These are phyloP conservation scores for Calidris pygmaea DNA, from an alignment of 2,113 vertebrate species.

Conservation along the genomic window DNA sequence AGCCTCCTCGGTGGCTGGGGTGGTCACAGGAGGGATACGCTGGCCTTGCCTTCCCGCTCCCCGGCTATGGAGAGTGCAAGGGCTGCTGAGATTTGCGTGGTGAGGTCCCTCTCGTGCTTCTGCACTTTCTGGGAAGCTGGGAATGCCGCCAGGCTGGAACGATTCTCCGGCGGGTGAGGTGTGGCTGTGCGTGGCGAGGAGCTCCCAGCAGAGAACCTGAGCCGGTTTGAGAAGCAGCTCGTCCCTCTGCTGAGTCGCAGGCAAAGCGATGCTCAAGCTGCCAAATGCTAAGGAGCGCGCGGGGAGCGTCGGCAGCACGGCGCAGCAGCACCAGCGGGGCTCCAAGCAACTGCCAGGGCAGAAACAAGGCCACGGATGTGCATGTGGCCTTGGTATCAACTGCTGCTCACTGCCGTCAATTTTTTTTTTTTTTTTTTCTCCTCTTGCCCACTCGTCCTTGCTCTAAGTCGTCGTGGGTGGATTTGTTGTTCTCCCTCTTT, in stretches of 20 bases:
- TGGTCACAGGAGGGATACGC: background rate
- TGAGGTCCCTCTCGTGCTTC: background rate
- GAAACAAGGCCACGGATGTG: background rate
- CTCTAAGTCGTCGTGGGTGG: background rate
- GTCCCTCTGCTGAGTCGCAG: background rate
- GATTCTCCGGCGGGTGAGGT: rapidly evolving
- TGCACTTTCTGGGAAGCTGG: background rate
- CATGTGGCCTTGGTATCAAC: background rate
- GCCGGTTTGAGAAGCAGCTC: background rate
- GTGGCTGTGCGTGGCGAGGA: rapidly evolving
- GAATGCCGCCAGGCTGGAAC: background rate
- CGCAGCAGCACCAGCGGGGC: background rate
- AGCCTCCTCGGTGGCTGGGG: background rate
- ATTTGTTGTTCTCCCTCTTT: background rate
- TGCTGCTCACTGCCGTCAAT: rapidly evolving
- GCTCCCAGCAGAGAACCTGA: background rate
- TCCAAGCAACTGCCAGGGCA: background rate
- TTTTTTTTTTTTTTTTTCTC: background rate
- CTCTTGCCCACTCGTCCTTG: background rate
- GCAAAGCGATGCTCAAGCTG: background rate
- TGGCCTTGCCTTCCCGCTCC: rapidly evolving
- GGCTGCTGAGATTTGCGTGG: background rate
- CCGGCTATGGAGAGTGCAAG: rapidly evolving
- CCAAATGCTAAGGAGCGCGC: rapidly evolving
- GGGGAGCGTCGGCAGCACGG: background rate